Percentiles rank a stretch among this genome's conserved stretches.
Conservation (phyloP, 2,888 invertebrate species). For the Apomyelois bistriatella region DNA sequence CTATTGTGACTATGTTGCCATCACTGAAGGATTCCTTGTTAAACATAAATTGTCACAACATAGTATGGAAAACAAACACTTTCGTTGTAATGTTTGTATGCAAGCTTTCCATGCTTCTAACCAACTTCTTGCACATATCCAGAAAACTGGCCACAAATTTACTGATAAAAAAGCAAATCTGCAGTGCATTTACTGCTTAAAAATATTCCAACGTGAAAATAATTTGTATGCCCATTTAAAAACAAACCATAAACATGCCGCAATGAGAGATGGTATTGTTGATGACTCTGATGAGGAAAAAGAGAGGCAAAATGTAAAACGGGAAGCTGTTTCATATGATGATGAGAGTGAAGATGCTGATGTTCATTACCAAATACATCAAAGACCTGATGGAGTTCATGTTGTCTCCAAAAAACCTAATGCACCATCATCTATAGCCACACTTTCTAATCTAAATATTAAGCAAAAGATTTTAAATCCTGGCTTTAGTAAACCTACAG, state of each 20-base stretch:
- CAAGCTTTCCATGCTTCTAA: conserved; percentile 66
- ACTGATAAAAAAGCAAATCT: conserved; percentile 66
- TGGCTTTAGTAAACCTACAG: conserved; percentile 37
- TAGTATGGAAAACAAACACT: conserved; percentile 53
- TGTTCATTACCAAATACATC: conserved; percentile 54
- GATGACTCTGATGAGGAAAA: conserved; percentile 77
- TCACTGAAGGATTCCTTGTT: conserved; percentile 84
- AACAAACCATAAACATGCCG: conserved; percentile 82
- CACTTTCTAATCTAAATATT: background rate
- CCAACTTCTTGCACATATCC: conserved; percentile 72
- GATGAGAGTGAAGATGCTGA: conserved; percentile 52
- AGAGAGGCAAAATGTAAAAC: conserved; percentile 14
- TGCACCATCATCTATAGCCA: conserved; percentile 1
- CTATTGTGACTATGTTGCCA: conserved; percentile 86
- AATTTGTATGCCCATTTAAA: conserved; percentile 87
- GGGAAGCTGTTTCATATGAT: conserved; percentile 28
- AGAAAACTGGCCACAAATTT: conserved; percentile 78
- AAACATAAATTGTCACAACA: conserved; percentile 87
- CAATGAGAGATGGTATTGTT: conserved; percentile 83
- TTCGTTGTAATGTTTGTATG: conserved; percentile 79
- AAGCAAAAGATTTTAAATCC: conserved; percentile 69
- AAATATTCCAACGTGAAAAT: conserved; percentile 83
- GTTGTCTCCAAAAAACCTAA: conserved; percentile 52
- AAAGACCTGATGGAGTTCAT: conserved; percentile 68
- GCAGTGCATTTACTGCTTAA: conserved; percentile 87